These are phyloP conservation scores for Calliphora vicina DNA, from an alignment of 1,140 invertebrate genomes.

Conservation along the genomic window DNA sequence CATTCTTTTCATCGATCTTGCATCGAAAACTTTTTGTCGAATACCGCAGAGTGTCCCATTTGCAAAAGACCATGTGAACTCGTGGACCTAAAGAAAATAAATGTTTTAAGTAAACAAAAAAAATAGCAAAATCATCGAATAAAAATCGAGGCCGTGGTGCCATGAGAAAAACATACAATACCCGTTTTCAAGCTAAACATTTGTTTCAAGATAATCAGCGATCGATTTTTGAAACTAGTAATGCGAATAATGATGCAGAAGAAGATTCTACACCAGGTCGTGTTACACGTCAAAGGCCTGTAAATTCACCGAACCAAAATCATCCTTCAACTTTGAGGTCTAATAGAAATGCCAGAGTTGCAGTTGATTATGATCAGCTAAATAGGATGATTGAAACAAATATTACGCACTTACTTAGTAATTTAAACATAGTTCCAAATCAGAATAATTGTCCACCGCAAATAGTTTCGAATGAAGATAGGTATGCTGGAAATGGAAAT, in stretches of 20 bases:
- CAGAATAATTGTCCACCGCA: too few relatives aligned
- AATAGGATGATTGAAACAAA: background rate
- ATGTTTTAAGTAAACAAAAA: background rate
- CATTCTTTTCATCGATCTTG: background rate
- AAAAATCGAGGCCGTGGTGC: background rate
- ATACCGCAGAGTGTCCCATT: background rate
- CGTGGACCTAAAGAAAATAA: background rate
- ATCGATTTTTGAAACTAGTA: background rate
- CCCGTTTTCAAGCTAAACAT: background rate
- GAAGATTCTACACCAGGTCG: background rate
- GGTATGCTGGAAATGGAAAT: too few relatives aligned
- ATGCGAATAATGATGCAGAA: background rate
- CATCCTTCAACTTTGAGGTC: background rate
- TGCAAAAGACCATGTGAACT: background rate
- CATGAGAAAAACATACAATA: background rate
- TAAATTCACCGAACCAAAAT: too few relatives aligned
- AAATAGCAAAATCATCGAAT: background rate
- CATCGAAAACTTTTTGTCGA: background rate
- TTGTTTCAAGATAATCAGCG: background rate
- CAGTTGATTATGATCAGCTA: background rate
- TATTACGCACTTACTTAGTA: background rate
- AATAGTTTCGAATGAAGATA: too few relatives aligned
- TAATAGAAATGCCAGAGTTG: background rate
- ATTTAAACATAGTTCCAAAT: too few relatives aligned
- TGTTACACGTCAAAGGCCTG: too few relatives aligned